These are phyloP conservation scores for Microcebus ravelobensis DNA, from an alignment of 2,113 vertebrate species.

Conservation along the genomic window DNA sequence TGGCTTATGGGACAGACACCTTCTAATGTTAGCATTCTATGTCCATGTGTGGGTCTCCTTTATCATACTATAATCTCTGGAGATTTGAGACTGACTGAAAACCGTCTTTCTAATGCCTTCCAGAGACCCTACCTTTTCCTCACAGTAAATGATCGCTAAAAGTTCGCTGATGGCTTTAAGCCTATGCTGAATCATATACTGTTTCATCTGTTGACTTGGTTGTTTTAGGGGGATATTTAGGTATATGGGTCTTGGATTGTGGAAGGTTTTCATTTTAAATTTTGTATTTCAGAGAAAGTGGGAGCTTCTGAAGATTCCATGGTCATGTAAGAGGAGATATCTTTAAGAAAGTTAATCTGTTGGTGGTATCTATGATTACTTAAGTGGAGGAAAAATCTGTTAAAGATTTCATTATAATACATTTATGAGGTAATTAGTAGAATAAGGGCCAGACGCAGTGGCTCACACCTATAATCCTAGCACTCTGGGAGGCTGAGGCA, in stretches of 20 bases:
- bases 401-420: conserved; percentile 29
- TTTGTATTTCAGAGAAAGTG: conserved; percentile 25
- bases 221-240: not conserved
- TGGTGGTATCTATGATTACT: not conserved
- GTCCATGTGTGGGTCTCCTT: conserved; percentile 4
- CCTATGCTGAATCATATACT: not conserved
- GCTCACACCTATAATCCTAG: no score
- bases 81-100: conserved; percentile 25
- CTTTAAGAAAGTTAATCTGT: conserved; percentile 15
- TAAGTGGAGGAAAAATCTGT: conserved; percentile 32
- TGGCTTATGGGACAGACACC: not conserved
- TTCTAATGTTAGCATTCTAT: conserved; percentile 33
- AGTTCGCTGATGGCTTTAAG: conserved; percentile 1
- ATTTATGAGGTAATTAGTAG: not conserved
- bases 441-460: no score
- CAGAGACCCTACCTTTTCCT: conserved; percentile 6
- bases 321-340: not conserved
- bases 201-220: not conserved
- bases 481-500: no score
- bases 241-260: not conserved
- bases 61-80: not conserved
- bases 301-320: not conserved
- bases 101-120: not conserved
- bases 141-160: conserved; percentile 5
- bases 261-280: conserved; percentile 15